Evolutionary conservation across 1,140 invertebrate species (phyloP).

Genomic region (Mercenaria mercenaria): DNA sequence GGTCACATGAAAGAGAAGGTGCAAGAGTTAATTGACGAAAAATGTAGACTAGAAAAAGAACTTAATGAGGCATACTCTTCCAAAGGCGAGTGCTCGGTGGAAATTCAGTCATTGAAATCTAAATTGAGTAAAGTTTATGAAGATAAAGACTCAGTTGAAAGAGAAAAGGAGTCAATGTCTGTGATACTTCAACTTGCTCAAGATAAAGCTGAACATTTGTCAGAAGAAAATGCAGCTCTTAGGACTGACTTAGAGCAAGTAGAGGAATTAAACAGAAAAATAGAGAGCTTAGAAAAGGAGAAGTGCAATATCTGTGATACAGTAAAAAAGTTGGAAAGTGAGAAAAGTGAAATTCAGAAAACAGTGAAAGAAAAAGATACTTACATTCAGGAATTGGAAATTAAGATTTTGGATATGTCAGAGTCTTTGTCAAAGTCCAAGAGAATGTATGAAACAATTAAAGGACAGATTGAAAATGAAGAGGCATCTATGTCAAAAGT

Average conservation of each 20-base stretch:
- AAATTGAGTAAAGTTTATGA: conserved; percentile 67
- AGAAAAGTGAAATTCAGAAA: conserved; percentile 58
- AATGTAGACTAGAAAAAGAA: conserved; percentile 72
- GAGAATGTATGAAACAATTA: conserved; percentile 74
- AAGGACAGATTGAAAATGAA: conserved; percentile 71
- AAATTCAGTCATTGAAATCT: conserved; percentile 71
- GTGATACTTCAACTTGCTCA: conserved; percentile 80
- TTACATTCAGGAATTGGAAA: conserved; percentile 79
- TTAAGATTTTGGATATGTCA: conserved; percentile 79
- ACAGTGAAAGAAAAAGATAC: conserved; percentile 75
- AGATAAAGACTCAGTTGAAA: conserved; percentile 77
- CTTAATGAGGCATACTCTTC: conserved; percentile 69
- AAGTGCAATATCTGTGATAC: conserved; percentile 30
- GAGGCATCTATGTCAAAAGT: conserved; percentile 59
- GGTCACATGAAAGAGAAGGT: conserved; percentile 78
- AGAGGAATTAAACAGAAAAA: conserved; percentile 59
- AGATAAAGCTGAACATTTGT: conserved; percentile 74
- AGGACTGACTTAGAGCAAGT: conserved; percentile 64
- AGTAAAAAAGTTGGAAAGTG: conserved; percentile 54
- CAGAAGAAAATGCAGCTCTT: conserved; percentile 71
- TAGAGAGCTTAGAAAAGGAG: conserved; percentile 64
- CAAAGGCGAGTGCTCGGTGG: conserved; percentile 73
- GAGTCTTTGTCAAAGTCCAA: conserved; percentile 75
- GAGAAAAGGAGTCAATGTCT: conserved; percentile 80
- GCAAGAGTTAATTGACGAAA: conserved; percentile 75